These are phyloP conservation scores for Phylloscopus trochilus DNA, from an alignment of 2,113 vertebrate genomes.

Conservation along the genomic window DNA sequence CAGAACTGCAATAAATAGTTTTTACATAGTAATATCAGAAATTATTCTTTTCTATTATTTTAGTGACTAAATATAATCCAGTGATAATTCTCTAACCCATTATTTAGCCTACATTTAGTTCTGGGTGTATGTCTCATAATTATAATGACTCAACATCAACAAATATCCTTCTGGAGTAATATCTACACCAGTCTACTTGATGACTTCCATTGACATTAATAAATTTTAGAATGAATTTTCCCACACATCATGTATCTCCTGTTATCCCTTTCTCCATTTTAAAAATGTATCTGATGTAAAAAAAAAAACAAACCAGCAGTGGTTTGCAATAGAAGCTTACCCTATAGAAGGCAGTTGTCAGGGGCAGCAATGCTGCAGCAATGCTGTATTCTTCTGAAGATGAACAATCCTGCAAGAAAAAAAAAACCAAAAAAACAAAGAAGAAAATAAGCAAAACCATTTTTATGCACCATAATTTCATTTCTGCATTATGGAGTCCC, in stretches of 20 bases:
- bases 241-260: rapidly evolving
- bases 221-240: neutral
- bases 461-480: neutral
- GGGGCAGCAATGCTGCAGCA: conserved; percentile 89
- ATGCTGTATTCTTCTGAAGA: conserved; percentile 93
- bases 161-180: neutral
- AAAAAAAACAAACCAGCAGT: neutral
- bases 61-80: neutral
- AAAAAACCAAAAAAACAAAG: too few relatives aligned
- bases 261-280: neutral
- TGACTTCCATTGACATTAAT: neutral
- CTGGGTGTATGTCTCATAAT: neutral
- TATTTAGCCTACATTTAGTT: neutral
- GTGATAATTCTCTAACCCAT: neutral
- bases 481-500: neutral
- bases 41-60: neutral
- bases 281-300: neutral
- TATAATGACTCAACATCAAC: neutral
- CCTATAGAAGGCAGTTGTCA: conserved; percentile 94
- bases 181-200: neutral
- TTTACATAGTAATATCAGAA: neutral
- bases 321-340: conserved; percentile 75
- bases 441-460: neutral
- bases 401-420: conserved; percentile 90
- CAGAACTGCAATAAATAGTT: neutral